A percentile compares a stretch with the other conserved stretches of the same genome.
Evolutionary conservation across 1,140 invertebrate genomes (phyloP).

Genomic region (Drosophila serrata): DNA sequence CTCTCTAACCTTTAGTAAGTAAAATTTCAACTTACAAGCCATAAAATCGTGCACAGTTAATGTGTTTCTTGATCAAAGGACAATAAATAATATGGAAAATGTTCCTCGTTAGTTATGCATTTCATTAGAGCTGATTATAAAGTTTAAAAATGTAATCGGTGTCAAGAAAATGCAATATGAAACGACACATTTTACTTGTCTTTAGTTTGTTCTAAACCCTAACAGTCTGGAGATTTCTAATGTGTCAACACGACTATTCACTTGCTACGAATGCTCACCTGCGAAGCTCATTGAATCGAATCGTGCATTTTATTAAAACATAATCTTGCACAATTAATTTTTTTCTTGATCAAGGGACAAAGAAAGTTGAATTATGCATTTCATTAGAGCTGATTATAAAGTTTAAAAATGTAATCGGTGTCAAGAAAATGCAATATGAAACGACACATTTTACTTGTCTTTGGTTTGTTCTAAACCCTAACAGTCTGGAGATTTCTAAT

Average conservation of each 20-base stretch:
- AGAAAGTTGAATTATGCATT: not conserved
- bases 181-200: constrained; percentile 47
- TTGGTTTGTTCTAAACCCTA: constrained; percentile 35
- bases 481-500: constrained; percentile 46
- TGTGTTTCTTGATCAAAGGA: not conserved
- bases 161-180: constrained; percentile 34
- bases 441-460: constrained; percentile 47
- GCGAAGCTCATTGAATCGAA: no score
- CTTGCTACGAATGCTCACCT: no score
- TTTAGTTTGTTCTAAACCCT: constrained; percentile 33
- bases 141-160: constrained; percentile 33
- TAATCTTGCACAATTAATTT: not conserved
- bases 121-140: constrained; percentile 46
- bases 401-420: constrained; percentile 33
- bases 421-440: constrained; percentile 37
- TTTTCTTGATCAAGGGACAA: not conserved
- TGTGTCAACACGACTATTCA: constrained; percentile 29
- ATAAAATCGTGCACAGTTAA: no score
- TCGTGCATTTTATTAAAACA: no score
- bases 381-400: constrained; percentile 47
- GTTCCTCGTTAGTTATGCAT: constrained; percentile 2
- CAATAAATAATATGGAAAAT: not conserved
- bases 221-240: constrained; percentile 46
- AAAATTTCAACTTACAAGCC: no score
- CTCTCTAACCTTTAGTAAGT: no score